A percentile compares a stretch with the other conserved stretches of the same genome.
phyloP scores from a whole-genome alignment of 2,888 invertebrate genomes.

The Pristionchus mayeri region DNA sequence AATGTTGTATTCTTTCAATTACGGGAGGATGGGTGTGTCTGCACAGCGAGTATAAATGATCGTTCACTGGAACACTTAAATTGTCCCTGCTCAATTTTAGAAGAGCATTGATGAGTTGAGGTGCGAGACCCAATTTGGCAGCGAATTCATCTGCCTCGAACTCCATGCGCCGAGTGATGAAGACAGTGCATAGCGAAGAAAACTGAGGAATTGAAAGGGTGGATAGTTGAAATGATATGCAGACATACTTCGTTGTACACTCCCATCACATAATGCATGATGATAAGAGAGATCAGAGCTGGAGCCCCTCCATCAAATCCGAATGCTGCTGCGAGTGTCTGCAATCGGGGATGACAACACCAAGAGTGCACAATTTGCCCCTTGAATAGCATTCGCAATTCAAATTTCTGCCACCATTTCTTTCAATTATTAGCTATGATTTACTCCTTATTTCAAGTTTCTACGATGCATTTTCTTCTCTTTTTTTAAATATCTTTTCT shows the following conservation, averaged over 20 bases:
- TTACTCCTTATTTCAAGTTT: no score
- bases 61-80: constrained; percentile 93
- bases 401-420: no score
- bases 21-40: constrained; percentile 98
- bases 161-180: constrained; percentile 50
- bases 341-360: no score
- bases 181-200: no score
- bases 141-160: constrained; percentile 90
- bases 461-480: no score
- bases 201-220: no score
- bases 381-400: no score
- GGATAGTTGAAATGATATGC: no score
- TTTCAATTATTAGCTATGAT: no score
- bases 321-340: constrained; percentile 81
- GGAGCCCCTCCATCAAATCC: constrained; percentile 87
- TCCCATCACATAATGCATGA: constrained; percentile 91
- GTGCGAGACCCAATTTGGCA: constrained; percentile 84
- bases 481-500: no score
- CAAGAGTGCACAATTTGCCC: no score
- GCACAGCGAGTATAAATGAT: constrained; percentile 92
- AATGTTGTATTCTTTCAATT: constrained; percentile 87
- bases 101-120: constrained; percentile 86
- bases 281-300: constrained; percentile 90
- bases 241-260: constrained; percentile 89
- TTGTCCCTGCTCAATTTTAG: constrained; percentile 93